These are phyloP conservation scores for Caenorhabditis becei DNA, from an alignment of 2,888 invertebrate species.

Conservation along the genomic window DNA sequence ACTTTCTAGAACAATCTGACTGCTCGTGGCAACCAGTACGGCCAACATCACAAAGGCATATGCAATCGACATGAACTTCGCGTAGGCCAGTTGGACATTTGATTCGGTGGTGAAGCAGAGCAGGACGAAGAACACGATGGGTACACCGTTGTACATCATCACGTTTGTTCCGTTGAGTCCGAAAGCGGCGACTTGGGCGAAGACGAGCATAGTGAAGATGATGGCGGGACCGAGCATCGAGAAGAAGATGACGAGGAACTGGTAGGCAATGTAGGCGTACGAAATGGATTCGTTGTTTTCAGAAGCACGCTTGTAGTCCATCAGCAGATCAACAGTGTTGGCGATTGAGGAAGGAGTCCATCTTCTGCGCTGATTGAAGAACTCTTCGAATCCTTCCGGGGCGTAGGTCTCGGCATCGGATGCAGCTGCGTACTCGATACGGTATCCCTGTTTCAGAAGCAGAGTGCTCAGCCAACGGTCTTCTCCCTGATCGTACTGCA, in stretches of 20 bases:
- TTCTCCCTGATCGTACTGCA: slow-evolving; percentile 91
- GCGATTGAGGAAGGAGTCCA: slow-evolving; percentile 82
- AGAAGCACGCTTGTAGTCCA: slow-evolving; percentile 80
- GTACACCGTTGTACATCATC: slow-evolving; percentile 77
- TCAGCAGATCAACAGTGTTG: slow-evolving; percentile 81
- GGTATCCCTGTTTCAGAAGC: slow-evolving; percentile 83
- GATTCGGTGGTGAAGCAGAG: slow-evolving; percentile 79
- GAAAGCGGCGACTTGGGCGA: slow-evolving; percentile 80
- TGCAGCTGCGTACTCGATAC: slow-evolving; percentile 83
- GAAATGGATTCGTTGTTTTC: slow-evolving; percentile 81
- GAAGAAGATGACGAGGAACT: slow-evolving; percentile 81
- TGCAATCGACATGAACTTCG: slow-evolving; percentile 87
- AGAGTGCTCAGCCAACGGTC: slow-evolving; percentile 84
- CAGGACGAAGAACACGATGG: slow-evolving; percentile 76
- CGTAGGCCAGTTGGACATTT: slow-evolving; percentile 82
- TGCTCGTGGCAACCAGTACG: slow-evolving; percentile 85
- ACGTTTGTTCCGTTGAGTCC: slow-evolving; percentile 72
- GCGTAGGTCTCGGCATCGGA: slow-evolving; percentile 83
- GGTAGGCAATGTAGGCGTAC: slow-evolving; percentile 80
- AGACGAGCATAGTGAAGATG: slow-evolving; percentile 81
- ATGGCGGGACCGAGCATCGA: slow-evolving; percentile 81
- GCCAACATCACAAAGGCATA: slow-evolving; percentile 92
- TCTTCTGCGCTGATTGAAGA: slow-evolving; percentile 81
- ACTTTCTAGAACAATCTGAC: slow-evolving; percentile 80
- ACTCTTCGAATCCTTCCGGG: slow-evolving; percentile 82